Conservation (phyloP, 2,113 vertebrate species). For the Pipa parva region DNA sequence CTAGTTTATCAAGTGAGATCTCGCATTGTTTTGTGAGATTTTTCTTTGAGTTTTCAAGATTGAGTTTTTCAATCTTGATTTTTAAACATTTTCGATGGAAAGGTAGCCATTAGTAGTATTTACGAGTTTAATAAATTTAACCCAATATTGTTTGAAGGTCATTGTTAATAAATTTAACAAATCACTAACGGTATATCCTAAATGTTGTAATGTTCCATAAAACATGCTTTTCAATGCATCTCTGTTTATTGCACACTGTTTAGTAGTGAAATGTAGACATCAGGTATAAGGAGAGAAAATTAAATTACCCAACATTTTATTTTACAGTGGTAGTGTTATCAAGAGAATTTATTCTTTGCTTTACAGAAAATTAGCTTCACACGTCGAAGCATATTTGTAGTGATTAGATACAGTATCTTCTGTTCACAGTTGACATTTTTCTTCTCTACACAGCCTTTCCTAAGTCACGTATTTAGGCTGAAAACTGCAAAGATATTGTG, state of each 20-base stretch:
- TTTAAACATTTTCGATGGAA: too few relatives aligned
- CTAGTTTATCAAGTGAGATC: too few relatives aligned
- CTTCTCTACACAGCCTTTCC: not conserved
- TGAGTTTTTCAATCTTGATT: too few relatives aligned
- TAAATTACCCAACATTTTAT: constrained; percentile 20
- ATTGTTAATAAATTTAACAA: not conserved
- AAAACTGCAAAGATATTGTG: not conserved
- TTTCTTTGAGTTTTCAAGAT: too few relatives aligned
- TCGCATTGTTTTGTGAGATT: too few relatives aligned
- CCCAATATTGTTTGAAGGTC: not conserved
- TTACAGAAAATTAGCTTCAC: constrained; percentile 26
- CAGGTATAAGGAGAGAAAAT: constrained; percentile 7
- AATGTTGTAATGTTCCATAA: too few relatives aligned
- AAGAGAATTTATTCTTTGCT: constrained; percentile 18
- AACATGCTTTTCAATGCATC: not conserved
- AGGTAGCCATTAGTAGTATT: too few relatives aligned
- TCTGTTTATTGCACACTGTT: constrained; percentile 2
- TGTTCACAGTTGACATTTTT: not conserved
- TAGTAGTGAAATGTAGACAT: constrained; percentile 2
- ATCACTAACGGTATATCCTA: not conserved
- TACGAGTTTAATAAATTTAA: too few relatives aligned
- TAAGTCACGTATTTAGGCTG: not conserved
- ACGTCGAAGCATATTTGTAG: constrained; percentile 7
- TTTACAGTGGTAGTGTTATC: constrained; percentile 18
- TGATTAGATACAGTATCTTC: constrained; percentile 18